Conservation (phyloP, 1,140 invertebrate genomes). For the Lysiphlebus fabarum region DNA sequence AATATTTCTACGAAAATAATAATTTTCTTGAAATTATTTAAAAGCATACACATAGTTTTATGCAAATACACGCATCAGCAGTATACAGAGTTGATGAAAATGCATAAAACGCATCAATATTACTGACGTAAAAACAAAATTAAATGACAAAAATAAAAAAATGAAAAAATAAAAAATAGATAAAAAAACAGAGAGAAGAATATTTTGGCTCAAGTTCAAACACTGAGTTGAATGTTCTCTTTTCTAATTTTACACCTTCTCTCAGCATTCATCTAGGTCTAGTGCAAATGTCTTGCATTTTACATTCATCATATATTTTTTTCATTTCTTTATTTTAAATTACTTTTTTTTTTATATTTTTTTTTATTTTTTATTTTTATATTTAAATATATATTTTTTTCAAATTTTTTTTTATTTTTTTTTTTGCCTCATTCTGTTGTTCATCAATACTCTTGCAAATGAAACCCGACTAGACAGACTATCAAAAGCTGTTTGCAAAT, state of each 20-base stretch:
- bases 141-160: not conserved
- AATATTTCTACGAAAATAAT: too few relatives aligned
- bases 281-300: slow-evolving; percentile 31
- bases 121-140: too few relatives aligned
- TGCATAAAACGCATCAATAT: too few relatives aligned
- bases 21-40: too few relatives aligned
- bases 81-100: too few relatives aligned
- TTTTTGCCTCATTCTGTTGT: not conserved
- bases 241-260: slow-evolving; percentile 37
- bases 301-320: not conserved
- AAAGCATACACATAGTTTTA: too few relatives aligned
- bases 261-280: slow-evolving; percentile 39
- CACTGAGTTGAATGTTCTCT: slow-evolving; percentile 37
- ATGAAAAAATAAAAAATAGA: slow-evolving; percentile 2
- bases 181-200: slow-evolving; percentile 23
- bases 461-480: slow-evolving; percentile 7
- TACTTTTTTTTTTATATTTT: not conserved
- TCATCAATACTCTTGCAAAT: slow-evolving; percentile 3
- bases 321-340: slow-evolving; percentile 1
- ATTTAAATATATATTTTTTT: not conserved
- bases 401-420: not conserved
- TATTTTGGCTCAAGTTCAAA: slow-evolving; percentile 36
- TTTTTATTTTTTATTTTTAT: not conserved
- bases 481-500: not conserved
- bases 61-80: too few relatives aligned